A percentile compares a stretch with the other conserved stretches of the same genome.
phyloP scores from a whole-genome alignment of 1,140 invertebrate genomes.

The Gerris buenoi region DNA sequence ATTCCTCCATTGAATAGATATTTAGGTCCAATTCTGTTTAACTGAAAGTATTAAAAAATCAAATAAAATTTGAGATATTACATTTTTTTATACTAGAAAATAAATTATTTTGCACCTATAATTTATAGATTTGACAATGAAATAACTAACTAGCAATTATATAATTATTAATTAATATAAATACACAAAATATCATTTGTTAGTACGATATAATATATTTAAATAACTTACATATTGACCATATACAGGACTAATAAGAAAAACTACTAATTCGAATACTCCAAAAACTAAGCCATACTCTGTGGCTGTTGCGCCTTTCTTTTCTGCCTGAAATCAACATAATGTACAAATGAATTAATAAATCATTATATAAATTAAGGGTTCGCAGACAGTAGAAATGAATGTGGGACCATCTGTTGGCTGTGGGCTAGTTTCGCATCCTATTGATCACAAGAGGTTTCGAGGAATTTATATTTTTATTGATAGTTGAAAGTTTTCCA shows the following conservation, averaged over 20 bases:
- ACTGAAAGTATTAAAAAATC: constrained; percentile 15
- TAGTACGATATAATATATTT: too few species aligned
- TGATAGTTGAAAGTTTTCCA: too few species aligned
- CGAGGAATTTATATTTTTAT: too few species aligned
- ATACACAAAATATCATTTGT: too few species aligned
- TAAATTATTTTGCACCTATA: too few species aligned
- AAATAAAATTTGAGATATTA: too few species aligned
- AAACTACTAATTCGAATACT: constrained; percentile 81
- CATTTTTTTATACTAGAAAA: too few species aligned
- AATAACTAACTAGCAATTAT: too few species aligned
- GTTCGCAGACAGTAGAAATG: not conserved
- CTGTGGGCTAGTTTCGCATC: not conserved
- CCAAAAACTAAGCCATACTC: constrained; percentile 87
- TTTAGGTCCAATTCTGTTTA: constrained; percentile 70
- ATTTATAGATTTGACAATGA: too few species aligned
- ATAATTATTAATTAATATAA: too few species aligned
- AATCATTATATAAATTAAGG: not conserved
- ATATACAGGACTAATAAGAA: constrained; percentile 73
- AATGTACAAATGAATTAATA: not conserved
- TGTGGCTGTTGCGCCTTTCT: constrained; percentile 68
- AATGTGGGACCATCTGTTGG: not conserved
- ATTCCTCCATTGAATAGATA: constrained; percentile 73
- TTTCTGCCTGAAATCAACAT: constrained; percentile 49
- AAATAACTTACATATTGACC: constrained; percentile 55
- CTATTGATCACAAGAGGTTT: too few species aligned